Evolutionary conservation across 37 sponge, comb jelly and placozoan species (phyloP).

Genomic region (Cliona cf. orientalis): DNA sequence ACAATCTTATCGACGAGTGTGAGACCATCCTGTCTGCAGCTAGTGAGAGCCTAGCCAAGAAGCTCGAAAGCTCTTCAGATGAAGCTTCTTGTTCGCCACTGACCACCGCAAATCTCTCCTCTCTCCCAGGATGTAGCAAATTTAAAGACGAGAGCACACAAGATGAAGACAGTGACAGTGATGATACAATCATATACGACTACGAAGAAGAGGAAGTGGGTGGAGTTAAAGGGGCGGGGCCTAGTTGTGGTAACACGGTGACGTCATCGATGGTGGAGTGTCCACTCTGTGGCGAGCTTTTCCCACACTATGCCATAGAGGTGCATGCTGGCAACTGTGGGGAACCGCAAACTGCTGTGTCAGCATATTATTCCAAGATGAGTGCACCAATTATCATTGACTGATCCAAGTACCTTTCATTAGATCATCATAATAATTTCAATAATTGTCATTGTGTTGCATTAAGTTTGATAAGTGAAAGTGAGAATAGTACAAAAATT

Average conservation of each 20-base stretch:
- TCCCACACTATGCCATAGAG: constrained; percentile 54
- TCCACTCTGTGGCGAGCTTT: constrained; percentile 31
- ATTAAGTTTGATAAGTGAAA: too few species aligned
- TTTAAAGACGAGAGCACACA: neutral
- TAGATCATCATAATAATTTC: neutral
- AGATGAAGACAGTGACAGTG: neutral
- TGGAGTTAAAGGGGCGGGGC: neutral
- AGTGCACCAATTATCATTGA: neutral
- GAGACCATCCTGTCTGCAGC: constrained; percentile 7
- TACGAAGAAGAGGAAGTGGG: neutral
- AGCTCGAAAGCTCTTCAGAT: neutral
- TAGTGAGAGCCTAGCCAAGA: neutral
- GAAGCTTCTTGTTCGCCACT: neutral
- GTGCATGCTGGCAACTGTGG: constrained; percentile 55
- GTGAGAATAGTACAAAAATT: too few species aligned
- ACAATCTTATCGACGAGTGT: constrained; percentile 20
- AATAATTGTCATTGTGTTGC: neutral
- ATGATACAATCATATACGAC: neutral
- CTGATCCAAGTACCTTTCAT: constrained; percentile 1
- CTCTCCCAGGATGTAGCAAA: neutral
- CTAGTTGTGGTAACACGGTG: neutral
- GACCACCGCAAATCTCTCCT: neutral
- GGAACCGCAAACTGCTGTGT: neutral
- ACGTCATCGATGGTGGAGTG: constrained; percentile 26
- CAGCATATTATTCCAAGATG: too few species aligned